Evolutionary conservation across 23 tunicate genomes (phyloP), one percentile per base, ranked within the genome.

Genomic region (Ciona savignyi): DNA sequence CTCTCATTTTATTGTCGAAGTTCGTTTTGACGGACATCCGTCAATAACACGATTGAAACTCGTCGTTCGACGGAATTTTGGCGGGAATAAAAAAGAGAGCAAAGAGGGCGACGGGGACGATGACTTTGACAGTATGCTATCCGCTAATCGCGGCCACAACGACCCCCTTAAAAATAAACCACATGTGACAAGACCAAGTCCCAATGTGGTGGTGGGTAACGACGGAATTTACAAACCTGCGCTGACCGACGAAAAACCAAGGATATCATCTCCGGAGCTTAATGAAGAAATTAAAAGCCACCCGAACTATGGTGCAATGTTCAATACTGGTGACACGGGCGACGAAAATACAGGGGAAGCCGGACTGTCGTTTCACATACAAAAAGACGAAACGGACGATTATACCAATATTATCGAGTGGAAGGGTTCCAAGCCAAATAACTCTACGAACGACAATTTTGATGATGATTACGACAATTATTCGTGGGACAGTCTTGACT

Each of bases 11-110:
- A 19, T 63, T 34, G 82, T 77, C 11, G 89, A 83, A 62, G 82
- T 71, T 34, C 60, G 67, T 22, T 83, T 34, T 34, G 77, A 83
- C 30, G 89, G 89, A 25, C 81, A 83, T 23, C 89, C 81, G 27
- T 71, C 89, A 3, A 62, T 32, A 27, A 67, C 89, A 21, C 70
- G 35, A n/a, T 65, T 61, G 51, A 77, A 83, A 63, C 62, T 83
- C 25, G 49, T 83, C 27, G 42, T 83, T 2, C 70, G 89, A 29
- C 75, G 75, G 56, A 42, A 42, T 42, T 42, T 42, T 9, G 15
- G 15, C 56, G 56, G 11, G 15, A 42, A 42, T 42, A 42, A 42
- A 9, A 15, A 42, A 9, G 11, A 6, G 11, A 9, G 15, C 56
- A 42, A 15, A 9, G 15, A 42, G 9, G 56, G 56, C 56, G 15